Percentiles rank a stretch among this genome's conserved stretches.
These are phyloP conservation scores for Aphodius granarius DNA, from an alignment of 2,888 invertebrate species.

Conservation along the genomic window DNA sequence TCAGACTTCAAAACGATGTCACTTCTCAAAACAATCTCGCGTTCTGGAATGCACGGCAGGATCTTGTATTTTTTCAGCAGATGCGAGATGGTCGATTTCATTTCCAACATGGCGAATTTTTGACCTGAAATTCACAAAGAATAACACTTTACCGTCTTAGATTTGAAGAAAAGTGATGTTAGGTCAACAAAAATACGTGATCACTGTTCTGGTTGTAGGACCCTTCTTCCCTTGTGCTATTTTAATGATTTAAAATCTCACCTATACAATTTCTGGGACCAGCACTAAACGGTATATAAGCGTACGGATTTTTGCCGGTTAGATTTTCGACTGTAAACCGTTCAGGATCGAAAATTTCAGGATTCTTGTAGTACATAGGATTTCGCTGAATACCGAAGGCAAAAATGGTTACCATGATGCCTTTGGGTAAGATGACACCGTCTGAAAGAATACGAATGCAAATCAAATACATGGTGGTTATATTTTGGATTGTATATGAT, in stretches of 20 bases:
- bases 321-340: slow-evolving; percentile 45
- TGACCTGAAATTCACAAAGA: slow-evolving; percentile 6
- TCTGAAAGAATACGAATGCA: slow-evolving; percentile 22
- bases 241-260: slow-evolving; percentile 18
- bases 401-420: slow-evolving; percentile 20
- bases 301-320: slow-evolving; percentile 40
- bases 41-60: background rate
- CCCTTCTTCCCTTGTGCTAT: no score
- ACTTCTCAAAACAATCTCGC: background rate
- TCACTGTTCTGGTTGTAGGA: no score
- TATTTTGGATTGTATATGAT: background rate
- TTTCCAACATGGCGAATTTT: slow-evolving; percentile 17
- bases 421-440: slow-evolving; percentile 24
- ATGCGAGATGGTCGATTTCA: slow-evolving; percentile 15
- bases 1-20: slow-evolving; percentile 3
- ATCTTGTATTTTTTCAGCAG: slow-evolving; percentile 21
- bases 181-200: no score
- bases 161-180: no score
- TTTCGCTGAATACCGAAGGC: slow-evolving; percentile 48
- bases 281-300: slow-evolving; percentile 47
- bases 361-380: slow-evolving; percentile 52
- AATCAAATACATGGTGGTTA: background rate
- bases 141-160: no score
- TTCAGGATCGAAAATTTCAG: slow-evolving; percentile 48
- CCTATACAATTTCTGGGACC: slow-evolving; percentile 45